Conservation (phyloP, 2,797 vertebrate species). For the Gambusia yucatana region DNA sequence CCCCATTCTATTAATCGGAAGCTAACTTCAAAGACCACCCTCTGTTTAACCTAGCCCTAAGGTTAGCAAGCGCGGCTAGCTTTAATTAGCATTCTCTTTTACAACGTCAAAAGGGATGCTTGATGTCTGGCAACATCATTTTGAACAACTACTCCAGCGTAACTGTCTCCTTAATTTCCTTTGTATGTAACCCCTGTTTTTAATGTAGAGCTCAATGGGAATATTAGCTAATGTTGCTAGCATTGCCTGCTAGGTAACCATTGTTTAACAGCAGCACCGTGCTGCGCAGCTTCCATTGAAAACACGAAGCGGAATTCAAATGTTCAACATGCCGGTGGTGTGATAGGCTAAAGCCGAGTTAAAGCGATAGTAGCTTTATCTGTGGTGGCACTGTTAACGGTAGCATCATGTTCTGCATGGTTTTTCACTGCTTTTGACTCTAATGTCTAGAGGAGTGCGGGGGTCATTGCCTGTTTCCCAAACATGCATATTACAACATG, state of each 20-base stretch:
- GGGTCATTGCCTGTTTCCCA: not conserved
- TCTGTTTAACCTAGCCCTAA: conserved; percentile 5
- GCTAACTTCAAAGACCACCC: conserved; percentile 30
- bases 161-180: not conserved
- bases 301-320: not conserved
- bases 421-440: not conserved
- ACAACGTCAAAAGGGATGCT: not conserved
- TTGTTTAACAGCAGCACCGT: conserved; percentile 53
- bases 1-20: not conserved
- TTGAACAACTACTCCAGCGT: not conserved
- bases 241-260: conserved; percentile 32
- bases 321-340: not conserved
- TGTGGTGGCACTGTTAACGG: not conserved
- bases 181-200: not conserved
- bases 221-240: conserved; percentile 45
- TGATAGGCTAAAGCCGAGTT: not conserved
- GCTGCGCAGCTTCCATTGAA: not conserved
- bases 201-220: conserved; percentile 11
- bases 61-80: conserved; percentile 24
- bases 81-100: not conserved
- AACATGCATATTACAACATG: not conserved
- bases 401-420: conserved; percentile 14
- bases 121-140: rapidly evolving
- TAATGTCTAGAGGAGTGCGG: not conserved
- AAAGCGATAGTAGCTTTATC: not conserved